phyloP scores from a whole-genome alignment of 2,888 invertebrate genomes.

The Gastrophysa polygoni region DNA sequence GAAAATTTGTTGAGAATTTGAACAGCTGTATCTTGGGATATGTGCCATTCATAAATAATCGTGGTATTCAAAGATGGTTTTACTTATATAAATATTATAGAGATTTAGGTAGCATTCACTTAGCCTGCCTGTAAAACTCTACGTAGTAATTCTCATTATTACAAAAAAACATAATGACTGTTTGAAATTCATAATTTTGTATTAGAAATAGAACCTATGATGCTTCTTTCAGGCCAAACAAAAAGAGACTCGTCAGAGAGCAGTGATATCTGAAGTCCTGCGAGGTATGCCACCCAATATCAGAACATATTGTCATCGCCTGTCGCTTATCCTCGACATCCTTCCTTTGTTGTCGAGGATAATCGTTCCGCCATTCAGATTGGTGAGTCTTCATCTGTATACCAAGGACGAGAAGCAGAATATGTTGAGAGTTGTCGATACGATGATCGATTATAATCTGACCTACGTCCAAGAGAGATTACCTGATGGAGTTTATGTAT shows the following conservation, averaged over 20 bases:
- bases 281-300: constrained; percentile 67
- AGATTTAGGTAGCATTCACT: too few species aligned
- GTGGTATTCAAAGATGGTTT: too few species aligned
- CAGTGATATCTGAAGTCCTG: constrained; percentile 66
- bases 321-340: constrained; percentile 69
- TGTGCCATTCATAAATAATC: too few species aligned
- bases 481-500: constrained; percentile 78
- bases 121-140: too few species aligned
- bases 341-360: constrained; percentile 74
- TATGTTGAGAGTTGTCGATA: constrained; percentile 72
- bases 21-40: too few species aligned
- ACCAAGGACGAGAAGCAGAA: constrained; percentile 73
- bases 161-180: too few species aligned
- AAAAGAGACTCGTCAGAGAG: constrained; percentile 59
- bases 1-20: too few species aligned
- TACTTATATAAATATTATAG: too few species aligned
- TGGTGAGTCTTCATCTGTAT: constrained; percentile 75
- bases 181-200: too few species aligned
- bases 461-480: constrained; percentile 81
- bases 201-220: too few species aligned
- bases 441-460: constrained; percentile 90
- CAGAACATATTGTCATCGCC: constrained; percentile 57
- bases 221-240: constrained; percentile 65
- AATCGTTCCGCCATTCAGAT: constrained; percentile 75
- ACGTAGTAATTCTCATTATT: too few species aligned